These are phyloP conservation scores for Limnephilus lunatus DNA, from an alignment of 2,888 invertebrate species.

Conservation along the genomic window DNA sequence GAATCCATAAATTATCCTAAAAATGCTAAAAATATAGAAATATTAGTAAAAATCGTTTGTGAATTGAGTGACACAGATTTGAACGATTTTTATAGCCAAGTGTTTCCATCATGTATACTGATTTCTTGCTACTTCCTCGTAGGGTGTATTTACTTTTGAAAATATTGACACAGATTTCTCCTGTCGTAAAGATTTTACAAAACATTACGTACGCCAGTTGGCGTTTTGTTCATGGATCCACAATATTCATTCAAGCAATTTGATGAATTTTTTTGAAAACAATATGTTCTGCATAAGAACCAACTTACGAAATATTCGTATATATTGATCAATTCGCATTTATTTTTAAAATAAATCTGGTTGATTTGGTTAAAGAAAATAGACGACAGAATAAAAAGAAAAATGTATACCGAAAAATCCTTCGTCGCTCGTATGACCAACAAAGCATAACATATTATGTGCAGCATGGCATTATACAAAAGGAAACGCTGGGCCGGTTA, in stretches of 20 bases:
- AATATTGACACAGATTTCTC: slow-evolving; percentile 28
- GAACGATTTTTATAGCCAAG: slow-evolving; percentile 27
- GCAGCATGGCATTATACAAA: neutral
- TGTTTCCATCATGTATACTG: slow-evolving; percentile 14
- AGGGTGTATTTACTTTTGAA: slow-evolving; percentile 25
- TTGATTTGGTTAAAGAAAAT: neutral
- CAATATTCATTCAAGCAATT: neutral
- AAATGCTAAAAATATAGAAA: neutral
- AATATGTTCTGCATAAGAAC: neutral
- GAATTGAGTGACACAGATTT: neutral
- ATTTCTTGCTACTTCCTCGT: slow-evolving; percentile 24
- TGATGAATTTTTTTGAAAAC: neutral
- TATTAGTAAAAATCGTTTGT: neutral
- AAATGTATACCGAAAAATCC: neutral
- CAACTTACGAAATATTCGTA: neutral
- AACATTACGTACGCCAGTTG: neutral
- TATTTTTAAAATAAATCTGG: neutral
- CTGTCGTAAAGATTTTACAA: neutral
- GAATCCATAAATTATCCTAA: neutral
- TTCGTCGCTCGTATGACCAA: neutral
- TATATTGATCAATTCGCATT: neutral
- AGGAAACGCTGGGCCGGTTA: neutral
- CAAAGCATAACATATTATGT: neutral
- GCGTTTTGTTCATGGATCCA: neutral
- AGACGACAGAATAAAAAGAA: neutral